Evolutionary conservation across 2,888 invertebrate genomes (phyloP), one percentile per base, ranked within the genome.

Genomic region (Aradus depressus): DNA sequence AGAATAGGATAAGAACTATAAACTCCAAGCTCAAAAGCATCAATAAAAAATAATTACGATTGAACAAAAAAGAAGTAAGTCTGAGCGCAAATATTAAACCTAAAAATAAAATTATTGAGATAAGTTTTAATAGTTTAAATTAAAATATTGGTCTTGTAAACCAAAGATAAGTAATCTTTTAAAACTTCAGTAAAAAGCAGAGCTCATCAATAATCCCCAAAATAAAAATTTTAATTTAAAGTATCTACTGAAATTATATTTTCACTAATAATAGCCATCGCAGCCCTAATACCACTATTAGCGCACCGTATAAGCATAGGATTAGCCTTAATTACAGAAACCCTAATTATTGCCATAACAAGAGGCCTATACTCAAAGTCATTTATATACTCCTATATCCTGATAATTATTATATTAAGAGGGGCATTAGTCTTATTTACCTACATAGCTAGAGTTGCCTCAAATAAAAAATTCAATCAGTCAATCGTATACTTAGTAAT

Each of bases 91-190:
- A 63, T 60, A 72, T 60, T 57, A 70, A 55, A 64, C 61, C 66
- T 61, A 70, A 68, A 65, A 69, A 60, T 53, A 39, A 48, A 37
- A 63, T 61, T 64, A 68, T 67, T 68, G 71, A 68, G 70, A 75
- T 72, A 72, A 68, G 72, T n/a, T n/a, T n/a, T n/a, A n/a, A n/a
- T n/a, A n/a, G n/a, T n/a, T n/a, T n/a, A n/a, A n/a, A n/a, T n/a
- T 60, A 77, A 77, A 79, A 77, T 70, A 72, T 73, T 76, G 75
- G 72, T 77, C 73, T 79, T 78, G 76, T 79, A 79, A 78, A 75
- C 62, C 75, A 76, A 75, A 72, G 70, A 67, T 74, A 75, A 72
- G 54, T 26, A 21, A 63, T n/a, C 67, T 67, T 74, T 75, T 72
- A 73, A 75, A 76, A 72, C 71, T 71, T 74, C 73, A n/a, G n/a